Evolutionary conservation across 1,140 invertebrate genomes (phyloP), one percentile per base, ranked within the genome.

Genomic region (Drosophila pectinifera): DNA sequence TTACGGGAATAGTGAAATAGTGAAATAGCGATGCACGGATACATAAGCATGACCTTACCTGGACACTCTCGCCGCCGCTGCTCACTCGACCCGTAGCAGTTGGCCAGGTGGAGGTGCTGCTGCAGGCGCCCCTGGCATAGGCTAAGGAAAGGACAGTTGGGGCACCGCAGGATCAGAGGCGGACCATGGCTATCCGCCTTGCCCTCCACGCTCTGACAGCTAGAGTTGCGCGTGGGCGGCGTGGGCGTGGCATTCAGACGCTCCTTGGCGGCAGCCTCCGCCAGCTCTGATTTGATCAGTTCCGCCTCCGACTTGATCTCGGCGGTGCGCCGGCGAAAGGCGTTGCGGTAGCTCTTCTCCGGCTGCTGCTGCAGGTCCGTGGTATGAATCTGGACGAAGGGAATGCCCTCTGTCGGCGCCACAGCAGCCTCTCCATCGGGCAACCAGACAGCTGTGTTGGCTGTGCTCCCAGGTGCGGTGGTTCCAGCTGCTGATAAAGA

Each of bases 241-340:
- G 91, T 92, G 4, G 91, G 91, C 13, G 91, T 91, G 7, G 81
- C 74, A 69, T 90, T 91, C 14, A 57, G 59, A 16, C 88, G 76
- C 10, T 92, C 88, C 57, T 91, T 91, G 7, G 79, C 73, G 4
- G 82, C 82, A n/a, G 78, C 75, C 45, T 83, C 84, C 5, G 91
- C 73, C 41, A 64, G 68, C 62, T 92, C 91, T 0, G 90, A 92
- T 36, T 92, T 92, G 28, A 92, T 92, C 14, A 89, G 59, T 22
- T 86, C 83, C 5, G 90, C 84, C 58, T 92, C 91, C 11, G 91
- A 88, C 55, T 92, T 92, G 8, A 92, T 92, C 28, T 91, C 91
- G 4, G 84, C 91, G 6, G 79, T 78, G 49, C 81, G 78, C 1
- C 91, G 65, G 10, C 91, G 69, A 59, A 91, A 92, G 2, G 75